These are phyloP conservation scores for Bradypus variegatus DNA, from an alignment of 2,797 vertebrate species.

Conservation along the genomic window DNA sequence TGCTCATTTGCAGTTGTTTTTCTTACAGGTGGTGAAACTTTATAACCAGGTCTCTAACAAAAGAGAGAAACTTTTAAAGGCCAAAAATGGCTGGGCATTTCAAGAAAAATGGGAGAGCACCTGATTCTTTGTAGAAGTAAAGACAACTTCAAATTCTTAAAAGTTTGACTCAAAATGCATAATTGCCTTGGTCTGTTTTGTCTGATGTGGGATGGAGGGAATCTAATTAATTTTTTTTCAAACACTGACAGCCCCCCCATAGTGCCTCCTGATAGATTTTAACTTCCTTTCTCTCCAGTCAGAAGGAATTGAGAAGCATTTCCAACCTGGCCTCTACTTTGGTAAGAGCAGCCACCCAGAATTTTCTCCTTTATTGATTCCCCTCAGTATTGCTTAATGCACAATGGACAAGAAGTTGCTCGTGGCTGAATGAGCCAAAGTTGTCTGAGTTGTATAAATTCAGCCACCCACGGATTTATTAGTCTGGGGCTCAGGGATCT, in stretches of 20 bases:
- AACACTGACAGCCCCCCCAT: background rate
- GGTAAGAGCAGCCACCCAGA: background rate
- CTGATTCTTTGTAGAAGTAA: accelerated
- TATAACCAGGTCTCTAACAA: background rate
- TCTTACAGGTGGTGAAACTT: background rate
- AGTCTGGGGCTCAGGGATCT: background rate
- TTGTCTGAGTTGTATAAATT: background rate
- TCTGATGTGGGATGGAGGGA: accelerated
- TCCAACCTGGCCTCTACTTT: accelerated
- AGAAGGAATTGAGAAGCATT: background rate
- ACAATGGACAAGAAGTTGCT: background rate
- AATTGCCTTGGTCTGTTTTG: background rate
- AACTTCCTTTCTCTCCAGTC: background rate
- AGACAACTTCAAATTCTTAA: background rate
- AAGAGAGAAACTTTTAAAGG: too few species aligned
- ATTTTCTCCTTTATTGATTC: background rate
- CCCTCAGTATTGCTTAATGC: background rate
- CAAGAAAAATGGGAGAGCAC: accelerated
- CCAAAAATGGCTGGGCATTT: background rate
- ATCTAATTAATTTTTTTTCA: background rate
- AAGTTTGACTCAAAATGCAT: background rate
- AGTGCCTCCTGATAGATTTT: background rate
- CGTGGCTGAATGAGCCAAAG: accelerated
- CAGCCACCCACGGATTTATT: accelerated
- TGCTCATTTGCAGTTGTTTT: background rate